Base-by-base conservation (phyloP, 2,888 invertebrate genomes). In the Athetis lepigone region DNA sequence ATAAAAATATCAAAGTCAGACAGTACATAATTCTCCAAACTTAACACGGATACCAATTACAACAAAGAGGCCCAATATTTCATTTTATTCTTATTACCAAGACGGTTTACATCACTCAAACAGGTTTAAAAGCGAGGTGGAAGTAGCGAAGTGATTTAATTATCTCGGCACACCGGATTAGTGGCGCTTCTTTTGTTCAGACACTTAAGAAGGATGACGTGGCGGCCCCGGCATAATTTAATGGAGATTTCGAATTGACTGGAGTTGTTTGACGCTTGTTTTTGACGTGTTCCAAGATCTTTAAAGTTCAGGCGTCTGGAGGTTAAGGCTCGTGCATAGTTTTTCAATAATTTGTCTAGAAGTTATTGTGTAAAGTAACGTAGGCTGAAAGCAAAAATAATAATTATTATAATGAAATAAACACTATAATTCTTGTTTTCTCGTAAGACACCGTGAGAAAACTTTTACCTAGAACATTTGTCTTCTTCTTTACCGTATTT, bases 121-220 rank as follows among this genome's bases (percentile, higher is more conserved):
- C 33, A 58, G 71, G 67, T 69, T 80, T 75, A 68, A 54, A 62
- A 29, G 54, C 33, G 54, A 55, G 74, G 57, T 67, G 70, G 55
- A 65, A 59, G 69, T 49, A 68, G 74, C 72, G 59, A 65, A 75
- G 80, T 86, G 84, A 89, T 88, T 85, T 84, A 87, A 88, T 89
- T 88, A 87, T 82, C 80, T 75, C 77, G 77, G 82, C 77, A 82
- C 79, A 77, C 71, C 68, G 79, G 81, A 85, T 87, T 85, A 84
- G 77, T 76, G 46, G 65, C 72, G 81, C 70, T 81, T 83, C 84
- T 85, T 84, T 83, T 83, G 81, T 81, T 77, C 72, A 58, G 65
- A 68, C 80, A 83, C 79, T 74, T 77, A 74, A 63, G 67, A 69
- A 57, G 72, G 68, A 79, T 79, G 80, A 79, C 66, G 73, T 66